phyloP scores from a whole-genome alignment of 2,888 invertebrate species.

The Drosophila colorata region DNA sequence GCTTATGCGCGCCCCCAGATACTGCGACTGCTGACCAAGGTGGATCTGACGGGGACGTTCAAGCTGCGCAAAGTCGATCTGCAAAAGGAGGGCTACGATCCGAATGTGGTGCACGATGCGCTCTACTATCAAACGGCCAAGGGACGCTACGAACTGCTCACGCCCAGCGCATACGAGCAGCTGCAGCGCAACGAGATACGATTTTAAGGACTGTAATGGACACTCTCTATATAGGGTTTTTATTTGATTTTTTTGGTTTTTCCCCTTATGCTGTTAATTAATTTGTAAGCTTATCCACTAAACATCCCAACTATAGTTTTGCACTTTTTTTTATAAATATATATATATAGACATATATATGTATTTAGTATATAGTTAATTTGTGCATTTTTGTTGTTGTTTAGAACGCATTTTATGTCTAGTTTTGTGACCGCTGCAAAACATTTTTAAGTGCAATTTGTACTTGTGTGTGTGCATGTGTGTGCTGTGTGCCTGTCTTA shows the following conservation, averaged over 20 bases:
- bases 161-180: slow-evolving; percentile 89
- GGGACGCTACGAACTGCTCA: slow-evolving; percentile 90
- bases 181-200: slow-evolving; percentile 91
- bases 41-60: slow-evolving; percentile 98
- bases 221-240: background rate
- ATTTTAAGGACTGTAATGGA: slow-evolving; percentile 85
- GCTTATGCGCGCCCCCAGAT: slow-evolving; percentile 95
- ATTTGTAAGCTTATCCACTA: slow-evolving; percentile 57
- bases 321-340: slow-evolving; percentile 40
- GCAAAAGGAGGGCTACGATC: slow-evolving; percentile 95
- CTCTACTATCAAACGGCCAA: slow-evolving; percentile 92
- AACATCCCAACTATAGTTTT: slow-evolving; percentile 3
- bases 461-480: background rate
- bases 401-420: slow-evolving; percentile 55
- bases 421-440: slow-evolving; percentile 52
- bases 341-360: slow-evolving; percentile 22
- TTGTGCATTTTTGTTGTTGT: slow-evolving; percentile 50
- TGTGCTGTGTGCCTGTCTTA: slow-evolving; percentile 16
- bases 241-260: slow-evolving; percentile 16
- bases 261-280: slow-evolving; percentile 75
- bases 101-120: slow-evolving; percentile 89
- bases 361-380: slow-evolving; percentile 38
- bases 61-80: slow-evolving; percentile 97
- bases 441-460: slow-evolving; percentile 61
- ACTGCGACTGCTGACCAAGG: slow-evolving; percentile 91